A percentile compares a stretch with the other conserved stretches of the same genome.
phyloP scores from a whole-genome alignment of 2,888 invertebrate genomes.

The Bhutanitis thaidina region DNA sequence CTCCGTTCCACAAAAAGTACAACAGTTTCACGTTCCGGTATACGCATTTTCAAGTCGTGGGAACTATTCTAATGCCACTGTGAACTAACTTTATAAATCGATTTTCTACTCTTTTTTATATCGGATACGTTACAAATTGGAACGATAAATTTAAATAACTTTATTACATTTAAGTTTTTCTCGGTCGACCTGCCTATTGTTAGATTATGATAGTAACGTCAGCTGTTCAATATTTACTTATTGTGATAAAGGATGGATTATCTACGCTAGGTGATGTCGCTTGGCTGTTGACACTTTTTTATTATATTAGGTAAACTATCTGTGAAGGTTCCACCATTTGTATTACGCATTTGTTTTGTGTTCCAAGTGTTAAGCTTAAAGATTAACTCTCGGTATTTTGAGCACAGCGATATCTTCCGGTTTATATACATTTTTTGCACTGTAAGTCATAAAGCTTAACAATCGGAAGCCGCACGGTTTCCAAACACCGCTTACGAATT shows the following conservation, averaged over 20 bases:
- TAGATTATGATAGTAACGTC: not conserved
- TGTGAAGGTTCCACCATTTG: too few species aligned
- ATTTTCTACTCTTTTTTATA: conserved; percentile 11
- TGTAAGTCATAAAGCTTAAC: too few species aligned
- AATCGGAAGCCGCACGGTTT: too few species aligned
- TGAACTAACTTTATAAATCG: conserved; percentile 6
- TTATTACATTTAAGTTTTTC: not conserved
- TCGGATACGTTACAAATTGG: not conserved
- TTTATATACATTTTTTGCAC: too few species aligned
- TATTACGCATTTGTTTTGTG: too few species aligned
- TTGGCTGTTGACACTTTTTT: not conserved
- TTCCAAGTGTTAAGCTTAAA: too few species aligned
- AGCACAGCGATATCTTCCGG: too few species aligned
- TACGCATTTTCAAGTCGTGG: conserved; percentile 44
- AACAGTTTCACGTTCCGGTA: conserved; percentile 40
- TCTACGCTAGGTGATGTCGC: not conserved
- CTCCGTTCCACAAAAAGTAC: conserved; percentile 14
- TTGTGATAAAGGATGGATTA: not conserved
- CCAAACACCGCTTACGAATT: too few species aligned
- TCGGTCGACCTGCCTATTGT: not conserved
- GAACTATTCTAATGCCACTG: conserved; percentile 28
- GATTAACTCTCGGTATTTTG: too few species aligned
- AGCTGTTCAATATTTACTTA: not conserved
- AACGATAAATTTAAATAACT: conserved; percentile 1
- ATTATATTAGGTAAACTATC: too few species aligned